Evolutionary conservation across 2,888 invertebrate species (phyloP).

Genomic region (Thumatha senex): DNA sequence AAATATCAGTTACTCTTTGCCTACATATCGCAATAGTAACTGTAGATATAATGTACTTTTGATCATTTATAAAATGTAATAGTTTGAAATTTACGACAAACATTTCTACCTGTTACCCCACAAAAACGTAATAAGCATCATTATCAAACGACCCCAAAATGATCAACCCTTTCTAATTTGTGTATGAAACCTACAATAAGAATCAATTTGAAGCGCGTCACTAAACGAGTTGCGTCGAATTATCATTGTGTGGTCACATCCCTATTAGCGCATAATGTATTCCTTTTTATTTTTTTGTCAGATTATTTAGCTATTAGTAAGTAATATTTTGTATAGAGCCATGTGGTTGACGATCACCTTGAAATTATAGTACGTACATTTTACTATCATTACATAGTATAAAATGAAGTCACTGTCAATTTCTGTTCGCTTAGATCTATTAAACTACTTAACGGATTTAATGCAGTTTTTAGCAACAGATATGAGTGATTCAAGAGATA

Average conservation of each 20-base stretch:
- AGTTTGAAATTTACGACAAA: background rate
- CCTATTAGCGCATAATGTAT: slow-evolving; percentile 31
- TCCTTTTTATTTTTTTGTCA: slow-evolving; percentile 27
- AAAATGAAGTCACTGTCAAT: too few species aligned
- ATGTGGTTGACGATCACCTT: slow-evolving; percentile 9
- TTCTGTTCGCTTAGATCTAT: too few species aligned
- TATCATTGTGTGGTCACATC: slow-evolving; percentile 49
- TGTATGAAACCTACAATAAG: slow-evolving; percentile 61
- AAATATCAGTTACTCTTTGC: too few species aligned
- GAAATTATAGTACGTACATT: background rate
- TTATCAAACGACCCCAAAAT: slow-evolving; percentile 36
- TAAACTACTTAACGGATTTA: too few species aligned
- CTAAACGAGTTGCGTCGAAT: slow-evolving; percentile 64
- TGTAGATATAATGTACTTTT: too few species aligned
- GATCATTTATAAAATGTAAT: too few species aligned
- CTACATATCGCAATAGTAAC: too few species aligned
- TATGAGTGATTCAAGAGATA: too few species aligned
- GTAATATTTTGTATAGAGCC: slow-evolving; percentile 9
- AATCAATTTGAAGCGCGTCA: slow-evolving; percentile 69
- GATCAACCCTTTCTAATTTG: slow-evolving; percentile 44
- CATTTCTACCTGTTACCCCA: slow-evolving; percentile 5
- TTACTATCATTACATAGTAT: too few species aligned
- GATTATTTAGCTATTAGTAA: slow-evolving; percentile 9
- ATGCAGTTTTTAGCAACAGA: too few species aligned
- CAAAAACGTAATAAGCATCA: slow-evolving; percentile 23